These are phyloP conservation scores for Mormoops blainvillei DNA, from an alignment of 2,113 vertebrate species.

Conservation along the genomic window DNA sequence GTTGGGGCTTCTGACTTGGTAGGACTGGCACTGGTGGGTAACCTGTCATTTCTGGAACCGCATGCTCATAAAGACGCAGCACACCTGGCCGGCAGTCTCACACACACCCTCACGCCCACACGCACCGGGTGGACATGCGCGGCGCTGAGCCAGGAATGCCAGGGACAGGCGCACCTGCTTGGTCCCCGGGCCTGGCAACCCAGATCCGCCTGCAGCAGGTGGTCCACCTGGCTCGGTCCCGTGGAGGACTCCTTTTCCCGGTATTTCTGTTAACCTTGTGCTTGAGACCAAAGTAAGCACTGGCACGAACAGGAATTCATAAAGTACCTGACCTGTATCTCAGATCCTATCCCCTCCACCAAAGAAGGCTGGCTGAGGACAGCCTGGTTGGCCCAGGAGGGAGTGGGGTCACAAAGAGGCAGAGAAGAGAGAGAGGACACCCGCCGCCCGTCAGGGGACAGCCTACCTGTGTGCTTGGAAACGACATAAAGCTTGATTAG, in stretches of 20 bases:
- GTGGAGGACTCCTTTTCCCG: not conserved
- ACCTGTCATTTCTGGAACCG: fast-evolving
- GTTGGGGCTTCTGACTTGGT: not conserved
- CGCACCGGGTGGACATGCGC: not conserved
- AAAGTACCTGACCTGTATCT: not conserved
- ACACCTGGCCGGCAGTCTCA: not conserved
- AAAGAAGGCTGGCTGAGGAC: not conserved
- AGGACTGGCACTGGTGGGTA: not conserved
- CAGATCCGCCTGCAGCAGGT: not conserved
- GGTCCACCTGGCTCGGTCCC: not conserved
- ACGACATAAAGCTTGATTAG: fast-evolving
- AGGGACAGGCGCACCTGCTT: not conserved
- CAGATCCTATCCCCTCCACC: not conserved
- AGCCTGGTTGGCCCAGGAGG: not conserved
- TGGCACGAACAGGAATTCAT: not conserved
- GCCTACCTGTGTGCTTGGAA: fast-evolving
- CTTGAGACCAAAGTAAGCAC: not conserved
- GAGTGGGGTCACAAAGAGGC: not conserved
- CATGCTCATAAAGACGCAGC: too few relatives aligned
- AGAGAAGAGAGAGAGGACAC: not conserved
- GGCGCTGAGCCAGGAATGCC: not conserved
- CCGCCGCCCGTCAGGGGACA: not conserved
- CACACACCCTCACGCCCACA: not conserved
- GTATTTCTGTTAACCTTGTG: not conserved
- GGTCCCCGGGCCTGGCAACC: not conserved